These are phyloP conservation scores for Sebastolobus alascanus DNA, from an alignment of 2,797 vertebrate genomes.

Conservation along the genomic window DNA sequence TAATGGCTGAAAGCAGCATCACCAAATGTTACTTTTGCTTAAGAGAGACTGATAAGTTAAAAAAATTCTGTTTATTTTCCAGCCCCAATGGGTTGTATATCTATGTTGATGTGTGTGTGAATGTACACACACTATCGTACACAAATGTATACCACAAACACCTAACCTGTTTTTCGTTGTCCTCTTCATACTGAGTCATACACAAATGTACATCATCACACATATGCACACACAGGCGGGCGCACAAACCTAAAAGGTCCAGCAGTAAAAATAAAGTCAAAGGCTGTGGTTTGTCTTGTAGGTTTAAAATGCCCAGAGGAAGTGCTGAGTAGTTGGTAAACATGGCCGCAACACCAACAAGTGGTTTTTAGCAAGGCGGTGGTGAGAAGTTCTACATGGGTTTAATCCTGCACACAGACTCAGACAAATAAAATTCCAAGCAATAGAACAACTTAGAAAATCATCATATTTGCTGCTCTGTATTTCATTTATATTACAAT, in stretches of 20 bases:
- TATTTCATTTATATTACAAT: background rate
- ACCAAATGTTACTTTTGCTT: no score
- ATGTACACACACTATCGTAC: background rate
- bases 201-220: background rate
- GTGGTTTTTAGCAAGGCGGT: conserved; percentile 46
- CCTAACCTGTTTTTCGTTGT: background rate
- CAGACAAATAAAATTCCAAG: background rate
- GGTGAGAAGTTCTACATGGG: conserved; percentile 16
- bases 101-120: background rate
- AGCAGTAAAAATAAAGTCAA: conserved; percentile 43
- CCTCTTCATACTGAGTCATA: background rate
- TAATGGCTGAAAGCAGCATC: no score
- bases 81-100: background rate
- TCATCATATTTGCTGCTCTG: background rate
- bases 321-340: conserved; percentile 67
- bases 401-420: background rate
- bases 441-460: background rate
- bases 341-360: conserved; percentile 64
- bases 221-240: background rate
- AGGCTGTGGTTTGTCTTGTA: conserved; percentile 49
- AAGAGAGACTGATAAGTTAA: background rate
- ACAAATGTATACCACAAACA: background rate
- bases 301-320: conserved; percentile 65
- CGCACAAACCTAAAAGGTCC: conserved; percentile 19
- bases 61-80: background rate